Evolutionary conservation across 1,140 invertebrate genomes (phyloP), one percentile per base, ranked within the genome.

Genomic region (Drosophila setifemur): DNA sequence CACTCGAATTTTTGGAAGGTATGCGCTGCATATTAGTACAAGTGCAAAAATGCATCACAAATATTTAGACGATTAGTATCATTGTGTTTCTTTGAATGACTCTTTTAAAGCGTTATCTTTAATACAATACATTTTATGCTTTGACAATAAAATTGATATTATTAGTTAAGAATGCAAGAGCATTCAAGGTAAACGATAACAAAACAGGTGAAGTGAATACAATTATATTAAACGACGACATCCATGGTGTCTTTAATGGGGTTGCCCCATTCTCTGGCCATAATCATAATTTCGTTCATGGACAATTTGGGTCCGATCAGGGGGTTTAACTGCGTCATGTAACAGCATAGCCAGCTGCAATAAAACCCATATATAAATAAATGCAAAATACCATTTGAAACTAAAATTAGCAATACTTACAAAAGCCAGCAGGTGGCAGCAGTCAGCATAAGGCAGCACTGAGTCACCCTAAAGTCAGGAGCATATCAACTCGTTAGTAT

Each of bases 301-400:
- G 92, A 91, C 16, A 98, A 91, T 91, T 94, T 95, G 55, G 97
- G 97, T 11, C 97, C 97, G 83, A 98, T 95, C 35, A 98, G 91
- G 0, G 97, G 97, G 91, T 98, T 98, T 95, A 98, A 96, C 91
- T 98, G 97, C 33, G 95, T 95, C 94, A 98, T 95, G 83, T 97
- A 98, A 70, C 96, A 97, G 89, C 96, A 97, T 40, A 98, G 91
- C 97, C 97, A 98, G 91, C 88, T 89, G 50, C 3, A 55, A 83
- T 29, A 21, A 47, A 12, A 28, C 21, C 33, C 44, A n/a, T n/a
- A 16, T 14, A 3, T 7, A 11, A 35, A 35, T 12, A 37, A 18
- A 14, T 37, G 33, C 12, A 8, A 12, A 4, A 11, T 4, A 12
- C n/a, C 14, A n/a, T n/a, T n/a, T n/a, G n/a, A n/a, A n/a, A n/a